phyloP scores from a whole-genome alignment of 2,113 vertebrate species.

The Cinclus cinclus region DNA sequence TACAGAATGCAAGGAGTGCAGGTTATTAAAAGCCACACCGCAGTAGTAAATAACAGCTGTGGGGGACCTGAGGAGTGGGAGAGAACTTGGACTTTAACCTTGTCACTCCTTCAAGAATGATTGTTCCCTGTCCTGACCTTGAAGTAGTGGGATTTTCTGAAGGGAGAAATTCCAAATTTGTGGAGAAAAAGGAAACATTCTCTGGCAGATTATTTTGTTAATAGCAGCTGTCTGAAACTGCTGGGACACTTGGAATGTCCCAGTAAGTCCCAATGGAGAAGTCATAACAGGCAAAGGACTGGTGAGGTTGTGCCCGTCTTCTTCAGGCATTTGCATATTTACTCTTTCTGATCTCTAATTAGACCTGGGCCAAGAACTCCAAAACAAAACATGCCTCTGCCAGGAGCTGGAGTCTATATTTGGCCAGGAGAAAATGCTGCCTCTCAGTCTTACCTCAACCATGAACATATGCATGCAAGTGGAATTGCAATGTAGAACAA shows the following conservation, averaged over 20 bases:
- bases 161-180: constrained; percentile 26
- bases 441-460: neutral
- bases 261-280: neutral
- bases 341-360: neutral
- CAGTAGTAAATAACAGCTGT: constrained; percentile 52
- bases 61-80: neutral
- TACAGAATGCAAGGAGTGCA: neutral
- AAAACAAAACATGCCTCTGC: neutral
- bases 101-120: constrained; percentile 17
- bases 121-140: constrained; percentile 42
- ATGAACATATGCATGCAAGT: neutral
- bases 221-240: constrained; percentile 33
- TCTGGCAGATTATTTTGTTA: constrained; percentile 17
- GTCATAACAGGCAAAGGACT: neutral
- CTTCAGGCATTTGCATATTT: neutral
- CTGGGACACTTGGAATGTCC: constrained; percentile 8
- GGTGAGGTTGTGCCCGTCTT: neutral
- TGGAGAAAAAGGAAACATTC: constrained; percentile 17
- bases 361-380: neutral
- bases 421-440: neutral
- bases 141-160: constrained; percentile 28
- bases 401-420: neutral
- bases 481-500: neutral
- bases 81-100: constrained; percentile 2
- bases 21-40: neutral